Conservation (phyloP, 2,113 vertebrate species). For the Nestor notabilis region DNA sequence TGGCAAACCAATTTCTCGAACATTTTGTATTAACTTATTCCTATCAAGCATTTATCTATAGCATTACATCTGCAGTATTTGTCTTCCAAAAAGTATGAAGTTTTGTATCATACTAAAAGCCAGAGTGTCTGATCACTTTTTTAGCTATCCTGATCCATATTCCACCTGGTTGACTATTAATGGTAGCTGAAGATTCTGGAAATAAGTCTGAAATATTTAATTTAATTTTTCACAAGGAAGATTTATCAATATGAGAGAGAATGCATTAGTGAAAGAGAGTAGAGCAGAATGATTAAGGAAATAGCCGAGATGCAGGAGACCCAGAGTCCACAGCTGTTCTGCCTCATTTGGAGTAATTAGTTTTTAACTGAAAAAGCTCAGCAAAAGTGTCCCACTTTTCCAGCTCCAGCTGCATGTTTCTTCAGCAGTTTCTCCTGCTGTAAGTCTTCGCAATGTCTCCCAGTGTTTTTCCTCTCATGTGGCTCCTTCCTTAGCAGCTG, state of each 20-base stretch:
- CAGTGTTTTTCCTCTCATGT: not conserved
- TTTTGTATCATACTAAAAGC: not conserved
- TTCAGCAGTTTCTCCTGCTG: not conserved
- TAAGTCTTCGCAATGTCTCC: not conserved
- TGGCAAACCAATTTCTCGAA: not conserved
- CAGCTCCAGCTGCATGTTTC: not conserved
- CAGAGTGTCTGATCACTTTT: not conserved
- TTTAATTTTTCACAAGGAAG: not conserved
- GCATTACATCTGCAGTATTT: not conserved
- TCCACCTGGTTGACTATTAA: not conserved
- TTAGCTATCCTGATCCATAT: not conserved
- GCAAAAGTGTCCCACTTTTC: not conserved
- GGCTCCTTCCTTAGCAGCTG: not conserved
- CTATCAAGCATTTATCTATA: not conserved
- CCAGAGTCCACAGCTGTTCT: not conserved
- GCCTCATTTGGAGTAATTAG: not conserved
- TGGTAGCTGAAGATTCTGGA: not conserved
- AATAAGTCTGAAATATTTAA: not conserved
- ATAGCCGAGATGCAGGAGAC: not conserved
- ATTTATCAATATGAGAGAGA: not conserved
- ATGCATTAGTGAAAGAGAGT: not conserved
- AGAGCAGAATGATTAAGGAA: not conserved
- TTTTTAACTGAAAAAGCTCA: not conserved
- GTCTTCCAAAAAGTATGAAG: not conserved
- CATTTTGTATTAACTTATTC: constrained; percentile 2